Evolutionary conservation across 2,797 vertebrate genomes (phyloP).

Genomic region (Amphiprion clarkii): DNA sequence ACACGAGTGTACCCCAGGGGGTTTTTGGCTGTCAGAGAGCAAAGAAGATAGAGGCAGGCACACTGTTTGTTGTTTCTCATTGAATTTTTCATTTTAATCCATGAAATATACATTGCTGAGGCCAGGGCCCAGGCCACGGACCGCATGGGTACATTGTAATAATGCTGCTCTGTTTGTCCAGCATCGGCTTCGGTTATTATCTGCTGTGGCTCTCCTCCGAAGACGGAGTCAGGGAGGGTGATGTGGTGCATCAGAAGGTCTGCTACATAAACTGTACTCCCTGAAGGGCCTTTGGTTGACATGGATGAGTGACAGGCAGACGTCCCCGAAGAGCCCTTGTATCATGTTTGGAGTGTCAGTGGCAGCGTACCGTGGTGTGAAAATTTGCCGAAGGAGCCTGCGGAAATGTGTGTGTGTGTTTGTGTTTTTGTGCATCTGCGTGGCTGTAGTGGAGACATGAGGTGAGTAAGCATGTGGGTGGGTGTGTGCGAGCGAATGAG

Average conservation of each 20-base stretch:
- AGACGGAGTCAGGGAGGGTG: not conserved
- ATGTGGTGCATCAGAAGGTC: constrained; percentile 20
- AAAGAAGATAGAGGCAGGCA: constrained; percentile 45
- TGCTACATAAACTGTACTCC: constrained; percentile 32
- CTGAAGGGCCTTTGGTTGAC: constrained; percentile 50
- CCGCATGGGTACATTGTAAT: constrained; percentile 56
- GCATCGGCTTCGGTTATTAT: constrained; percentile 53
- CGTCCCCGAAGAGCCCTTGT: constrained; percentile 69
- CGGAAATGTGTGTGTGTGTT: constrained; percentile 26
- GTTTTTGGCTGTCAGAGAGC: constrained; percentile 65
- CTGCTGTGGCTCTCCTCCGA: constrained; percentile 22
- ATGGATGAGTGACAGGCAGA: constrained; percentile 72
- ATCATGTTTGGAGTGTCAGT: constrained; percentile 71
- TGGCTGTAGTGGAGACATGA: constrained; percentile 13
- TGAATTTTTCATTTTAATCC: constrained; percentile 79
- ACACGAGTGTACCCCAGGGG: constrained; percentile 65
- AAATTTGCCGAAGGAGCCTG: constrained; percentile 57
- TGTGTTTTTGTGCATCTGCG: constrained; percentile 14
- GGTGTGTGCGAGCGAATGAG: constrained; percentile 4
- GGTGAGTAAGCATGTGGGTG: constrained; percentile 23
- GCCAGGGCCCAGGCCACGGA: constrained; percentile 52
- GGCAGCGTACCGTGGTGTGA: constrained; percentile 51
- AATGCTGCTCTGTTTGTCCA: constrained; percentile 70
- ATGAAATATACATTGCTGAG: constrained; percentile 77
- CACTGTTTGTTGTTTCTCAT: constrained; percentile 72